These are phyloP conservation scores for Camelus bactrianus DNA, from an alignment of 2,113 vertebrate species.

Conservation along the genomic window DNA sequence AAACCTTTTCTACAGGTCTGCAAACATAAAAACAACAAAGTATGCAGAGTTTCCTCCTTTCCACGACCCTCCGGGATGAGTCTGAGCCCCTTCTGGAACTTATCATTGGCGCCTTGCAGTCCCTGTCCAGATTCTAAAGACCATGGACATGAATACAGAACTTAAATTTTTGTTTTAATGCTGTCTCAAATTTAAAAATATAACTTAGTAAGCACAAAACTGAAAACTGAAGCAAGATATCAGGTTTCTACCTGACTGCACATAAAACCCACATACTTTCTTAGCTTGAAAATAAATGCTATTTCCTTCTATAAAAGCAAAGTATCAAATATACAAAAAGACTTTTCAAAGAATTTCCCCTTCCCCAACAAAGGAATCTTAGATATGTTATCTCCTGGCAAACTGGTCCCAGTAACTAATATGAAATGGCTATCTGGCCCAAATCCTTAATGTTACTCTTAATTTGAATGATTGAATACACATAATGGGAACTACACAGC, in stretches of 20 bases:
- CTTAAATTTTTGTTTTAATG: conserved; percentile 5
- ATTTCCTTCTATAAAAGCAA: conserved; percentile 7
- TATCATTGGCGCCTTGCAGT: not conserved
- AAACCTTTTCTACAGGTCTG: not conserved
- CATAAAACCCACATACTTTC: not conserved
- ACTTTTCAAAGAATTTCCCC: not conserved
- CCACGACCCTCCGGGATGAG: not conserved
- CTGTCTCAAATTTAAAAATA: conserved; percentile 23
- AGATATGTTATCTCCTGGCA: conserved; percentile 5
- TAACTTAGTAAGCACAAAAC: conserved; percentile 28
- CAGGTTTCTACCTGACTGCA: not conserved
- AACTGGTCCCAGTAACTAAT: not conserved
- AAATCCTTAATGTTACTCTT: conserved; percentile 45
- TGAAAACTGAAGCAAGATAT: conserved; percentile 41
- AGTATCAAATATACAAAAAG: conserved; percentile 7
- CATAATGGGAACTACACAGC: not conserved
- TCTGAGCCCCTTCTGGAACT: not conserved
- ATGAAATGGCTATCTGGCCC: not conserved
- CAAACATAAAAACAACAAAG: not conserved
- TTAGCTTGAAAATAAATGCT: conserved; percentile 42
- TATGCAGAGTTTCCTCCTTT: not conserved
- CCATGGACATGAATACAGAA: not conserved
- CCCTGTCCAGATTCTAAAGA: not conserved
- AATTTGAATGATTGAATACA: conserved; percentile 29
- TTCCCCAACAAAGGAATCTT: not conserved